phyloP scores from a whole-genome alignment of 2,888 invertebrate genomes.

The Oconnorella tubifera region DNA sequence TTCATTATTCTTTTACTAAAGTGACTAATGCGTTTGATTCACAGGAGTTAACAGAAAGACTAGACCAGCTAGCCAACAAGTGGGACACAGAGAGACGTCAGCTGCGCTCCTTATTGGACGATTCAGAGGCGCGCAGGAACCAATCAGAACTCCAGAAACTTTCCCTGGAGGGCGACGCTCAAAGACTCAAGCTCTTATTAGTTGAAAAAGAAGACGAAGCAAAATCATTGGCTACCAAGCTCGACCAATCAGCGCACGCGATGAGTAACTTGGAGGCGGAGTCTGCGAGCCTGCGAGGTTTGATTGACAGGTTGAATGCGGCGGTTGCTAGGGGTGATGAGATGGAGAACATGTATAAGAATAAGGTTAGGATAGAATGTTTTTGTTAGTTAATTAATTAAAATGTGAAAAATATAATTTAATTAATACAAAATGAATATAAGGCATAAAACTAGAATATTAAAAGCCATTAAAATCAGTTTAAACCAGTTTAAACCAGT shows the following conservation, averaged over 20 bases:
- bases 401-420: too few relatives aligned
- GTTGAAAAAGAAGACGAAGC: background rate
- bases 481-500: too few relatives aligned
- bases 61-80: constrained; percentile 63
- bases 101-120: constrained; percentile 74
- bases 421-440: too few relatives aligned
- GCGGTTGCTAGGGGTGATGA: constrained; percentile 79
- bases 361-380: constrained; percentile 67
- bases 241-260: constrained; percentile 61
- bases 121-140: constrained; percentile 77
- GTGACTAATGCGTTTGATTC: too few relatives aligned
- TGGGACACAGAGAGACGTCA: constrained; percentile 77
- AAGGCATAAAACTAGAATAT: too few relatives aligned
- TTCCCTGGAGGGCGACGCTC: constrained; percentile 83
- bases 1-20: too few relatives aligned
- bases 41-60: constrained; percentile 35
- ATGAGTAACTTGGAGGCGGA: constrained; percentile 77
- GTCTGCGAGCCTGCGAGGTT: constrained; percentile 82
- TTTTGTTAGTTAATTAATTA: too few relatives aligned
- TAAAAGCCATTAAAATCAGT: too few relatives aligned
- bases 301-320: constrained; percentile 81
- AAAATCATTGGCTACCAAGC: background rate
- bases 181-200: constrained; percentile 78
- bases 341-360: constrained; percentile 74
- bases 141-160: constrained; percentile 76